Evolutionary conservation across 2,888 invertebrate species (phyloP), one percentile per base, ranked within the genome.

Genomic region (Plebejus anna): DNA sequence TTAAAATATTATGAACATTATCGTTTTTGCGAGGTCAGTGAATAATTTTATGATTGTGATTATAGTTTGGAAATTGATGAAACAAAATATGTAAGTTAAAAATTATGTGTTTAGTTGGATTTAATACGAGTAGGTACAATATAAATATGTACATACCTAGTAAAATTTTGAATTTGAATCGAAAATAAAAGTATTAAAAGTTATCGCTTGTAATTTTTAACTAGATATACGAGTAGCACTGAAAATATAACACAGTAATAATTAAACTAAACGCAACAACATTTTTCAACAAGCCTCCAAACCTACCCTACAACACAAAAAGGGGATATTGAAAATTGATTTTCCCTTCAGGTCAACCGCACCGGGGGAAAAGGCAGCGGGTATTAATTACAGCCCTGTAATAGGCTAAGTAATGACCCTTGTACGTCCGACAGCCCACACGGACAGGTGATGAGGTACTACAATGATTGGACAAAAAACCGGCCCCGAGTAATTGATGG

Each of bases 381-480:
- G 86, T 90, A 92, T 92, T 92, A 92, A 92, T 93, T 90, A 90
- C 91, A 84, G 84, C 81, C 79, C 83, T 86, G 82, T 82, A 89
- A 90, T 90, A 87, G 87, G 86, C 88, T 92, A 92, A 93, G 93
- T 93, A 92, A 92, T 92, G 92, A 91, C 93, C 92, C 92, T 92
- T 92, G 92, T 93, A 90, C 89, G 89, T 89, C 88, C 90, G 92
- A 92, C 92, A 88, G 90, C 84, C 84, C 84, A 84, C 83, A 82
- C 85, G 84, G 88, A 86, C 92, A 92, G 92, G 92, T 92, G 87
- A 85, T 80, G 80, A 79, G 77, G 76, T 70, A 6, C 76, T 47
- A 75, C 42, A 22, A 75, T 75, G 66, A 59, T 59, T 28, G 22
- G 47, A 66, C 38, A 42, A 66, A 22, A 70, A 66, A 66, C 28